Percentiles rank a stretch among this genome's conserved stretches.
Conservation (phyloP, 2,113 vertebrate species). For the Diglossa brunneiventris region DNA sequence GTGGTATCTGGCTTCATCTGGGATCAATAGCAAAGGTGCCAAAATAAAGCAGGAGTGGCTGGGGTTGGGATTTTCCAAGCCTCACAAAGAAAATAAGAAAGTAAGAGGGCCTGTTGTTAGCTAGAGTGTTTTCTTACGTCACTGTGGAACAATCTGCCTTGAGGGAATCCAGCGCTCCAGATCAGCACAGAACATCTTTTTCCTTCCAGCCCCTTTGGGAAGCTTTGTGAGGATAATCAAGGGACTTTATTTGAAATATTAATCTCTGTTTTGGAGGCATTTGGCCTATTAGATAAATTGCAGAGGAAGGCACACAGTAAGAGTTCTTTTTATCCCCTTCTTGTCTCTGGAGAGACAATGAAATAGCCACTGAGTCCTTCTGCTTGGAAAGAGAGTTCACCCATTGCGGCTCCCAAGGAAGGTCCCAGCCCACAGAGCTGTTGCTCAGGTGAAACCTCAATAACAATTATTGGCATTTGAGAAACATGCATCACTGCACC, state of each 20-base stretch:
- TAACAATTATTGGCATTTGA: neutral
- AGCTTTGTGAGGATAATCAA: neutral
- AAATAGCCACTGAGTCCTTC: neutral
- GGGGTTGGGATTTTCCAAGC: neutral
- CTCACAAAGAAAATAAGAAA: conserved; percentile 19
- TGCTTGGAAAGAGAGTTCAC: neutral
- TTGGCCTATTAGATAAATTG: neutral
- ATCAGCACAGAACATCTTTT: neutral
- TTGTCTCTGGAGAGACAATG: neutral
- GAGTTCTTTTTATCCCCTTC: fast-evolving
- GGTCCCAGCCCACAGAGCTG: neutral
- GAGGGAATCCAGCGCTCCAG: neutral
- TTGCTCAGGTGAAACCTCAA: neutral
- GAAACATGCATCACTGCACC: neutral
- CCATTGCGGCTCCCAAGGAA: neutral
- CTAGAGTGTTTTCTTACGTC: neutral
- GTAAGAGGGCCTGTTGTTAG: conserved; percentile 6
- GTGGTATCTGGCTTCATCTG: conserved; percentile 3
- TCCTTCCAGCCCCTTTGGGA: neutral
- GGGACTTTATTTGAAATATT: conserved; percentile 3
- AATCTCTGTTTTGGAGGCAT: neutral
- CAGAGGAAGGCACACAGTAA: neutral
- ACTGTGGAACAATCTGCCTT: neutral
- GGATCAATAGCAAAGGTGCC: conserved; percentile 24
- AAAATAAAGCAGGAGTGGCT: conserved; percentile 47